Conservation (phyloP, 1,140 invertebrate genomes). For the Parapsyche elsis region DNA sequence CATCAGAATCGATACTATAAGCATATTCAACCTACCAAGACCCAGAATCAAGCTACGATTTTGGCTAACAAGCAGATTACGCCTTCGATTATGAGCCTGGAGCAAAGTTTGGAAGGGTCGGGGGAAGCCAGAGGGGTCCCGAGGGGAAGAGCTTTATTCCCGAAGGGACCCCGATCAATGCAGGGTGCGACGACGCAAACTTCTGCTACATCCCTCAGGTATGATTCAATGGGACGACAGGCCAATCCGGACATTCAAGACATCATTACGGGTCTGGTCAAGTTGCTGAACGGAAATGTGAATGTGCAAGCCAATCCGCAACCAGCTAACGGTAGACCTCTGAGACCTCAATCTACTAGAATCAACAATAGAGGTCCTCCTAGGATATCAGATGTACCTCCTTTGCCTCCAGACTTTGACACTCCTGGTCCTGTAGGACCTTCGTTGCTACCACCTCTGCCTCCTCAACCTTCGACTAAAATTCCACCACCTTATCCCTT, state of each 20-base stretch:
- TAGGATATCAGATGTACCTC: slow-evolving; percentile 79
- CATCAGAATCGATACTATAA: slow-evolving; percentile 65
- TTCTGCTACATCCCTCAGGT: slow-evolving; percentile 59
- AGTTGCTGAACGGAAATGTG: slow-evolving; percentile 88
- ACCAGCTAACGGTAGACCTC: slow-evolving; percentile 66
- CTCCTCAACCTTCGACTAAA: slow-evolving; percentile 67
- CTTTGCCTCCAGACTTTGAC: slow-evolving; percentile 77
- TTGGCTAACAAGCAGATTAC: slow-evolving; percentile 7
- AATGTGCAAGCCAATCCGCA: slow-evolving; percentile 80
- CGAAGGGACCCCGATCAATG: slow-evolving; percentile 72
- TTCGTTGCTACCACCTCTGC: slow-evolving; percentile 59
- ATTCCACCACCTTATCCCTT: slow-evolving; percentile 76
- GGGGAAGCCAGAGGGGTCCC: slow-evolving; percentile 80
- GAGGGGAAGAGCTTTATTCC: slow-evolving; percentile 70
- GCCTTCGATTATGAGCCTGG: slow-evolving; percentile 37
- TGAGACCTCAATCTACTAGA: slow-evolving; percentile 72
- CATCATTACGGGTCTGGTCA: slow-evolving; percentile 90
- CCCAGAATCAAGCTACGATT: slow-evolving; percentile 46
- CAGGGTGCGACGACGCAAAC: slow-evolving; percentile 58
- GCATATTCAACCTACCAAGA: slow-evolving; percentile 64
- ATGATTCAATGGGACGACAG: slow-evolving; percentile 60
- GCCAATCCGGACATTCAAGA: slow-evolving; percentile 86
- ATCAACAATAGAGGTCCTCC: slow-evolving; percentile 92
- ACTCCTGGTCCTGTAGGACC: slow-evolving; percentile 65
- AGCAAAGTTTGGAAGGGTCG: slow-evolving; percentile 61